These are phyloP conservation scores for Muricea muricata DNA, from an alignment of 92 coral and sea anemone species.

Conservation along the genomic window DNA sequence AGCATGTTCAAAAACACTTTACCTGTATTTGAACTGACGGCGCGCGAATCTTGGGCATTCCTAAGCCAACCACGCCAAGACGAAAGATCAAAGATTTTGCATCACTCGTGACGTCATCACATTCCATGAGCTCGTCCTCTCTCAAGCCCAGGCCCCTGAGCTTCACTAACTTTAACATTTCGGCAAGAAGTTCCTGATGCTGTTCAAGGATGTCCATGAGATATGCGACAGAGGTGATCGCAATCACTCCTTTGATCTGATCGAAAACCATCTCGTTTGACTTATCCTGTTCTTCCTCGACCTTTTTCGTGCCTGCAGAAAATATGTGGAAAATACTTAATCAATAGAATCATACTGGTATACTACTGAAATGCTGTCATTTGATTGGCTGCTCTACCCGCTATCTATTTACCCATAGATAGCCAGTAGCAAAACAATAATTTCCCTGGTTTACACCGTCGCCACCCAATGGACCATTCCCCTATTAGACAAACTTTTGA, in stretches of 20 bases:
- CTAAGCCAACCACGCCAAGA: conserved; percentile 73
- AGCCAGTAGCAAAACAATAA: too few species aligned
- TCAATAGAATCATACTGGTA: too few species aligned
- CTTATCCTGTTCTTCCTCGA: neutral
- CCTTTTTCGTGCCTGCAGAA: neutral
- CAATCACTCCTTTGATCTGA: conserved; percentile 52
- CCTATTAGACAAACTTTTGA: too few species aligned
- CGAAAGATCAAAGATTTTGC: conserved; percentile 68
- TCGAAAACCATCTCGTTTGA: conserved; percentile 43
- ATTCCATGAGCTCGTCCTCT: conserved; percentile 13
- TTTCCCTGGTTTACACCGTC: too few species aligned
- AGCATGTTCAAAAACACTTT: neutral
- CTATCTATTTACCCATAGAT: too few species aligned
- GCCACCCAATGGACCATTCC: too few species aligned
- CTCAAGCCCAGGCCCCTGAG: conserved; percentile 12
- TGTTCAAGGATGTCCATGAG: conserved; percentile 9
- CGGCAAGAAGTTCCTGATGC: conserved; percentile 14
- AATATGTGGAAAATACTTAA: neutral
- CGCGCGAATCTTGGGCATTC: conserved; percentile 68
- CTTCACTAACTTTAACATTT: conserved; percentile 42
- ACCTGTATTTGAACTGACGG: conserved; percentile 75
- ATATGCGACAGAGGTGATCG: conserved; percentile 26
- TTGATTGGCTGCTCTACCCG: too few species aligned
- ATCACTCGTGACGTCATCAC: conserved; percentile 37
- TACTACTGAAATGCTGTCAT: too few species aligned